phyloP scores from a whole-genome alignment of 2,888 invertebrate genomes.

The Pristionchus maxplancki region DNA sequence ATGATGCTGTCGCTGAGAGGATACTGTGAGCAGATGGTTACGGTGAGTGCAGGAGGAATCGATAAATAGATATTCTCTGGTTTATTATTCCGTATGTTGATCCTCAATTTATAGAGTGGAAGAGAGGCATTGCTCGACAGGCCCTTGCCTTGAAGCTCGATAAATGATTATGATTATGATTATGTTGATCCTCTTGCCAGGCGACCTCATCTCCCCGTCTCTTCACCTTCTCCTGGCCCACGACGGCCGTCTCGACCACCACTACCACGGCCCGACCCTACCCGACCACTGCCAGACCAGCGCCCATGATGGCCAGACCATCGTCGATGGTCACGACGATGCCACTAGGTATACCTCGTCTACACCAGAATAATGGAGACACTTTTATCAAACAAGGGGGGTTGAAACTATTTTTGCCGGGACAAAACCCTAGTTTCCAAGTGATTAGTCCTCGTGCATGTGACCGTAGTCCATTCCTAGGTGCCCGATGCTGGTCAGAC shows the following conservation, averaged over 20 bases:
- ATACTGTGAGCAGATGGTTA: constrained; percentile 59
- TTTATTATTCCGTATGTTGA: too few relatives aligned
- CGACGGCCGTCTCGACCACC: background rate
- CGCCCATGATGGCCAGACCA: background rate
- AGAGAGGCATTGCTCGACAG: too few relatives aligned
- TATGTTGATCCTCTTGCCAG: background rate
- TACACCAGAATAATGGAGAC: too few relatives aligned
- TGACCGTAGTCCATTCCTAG: background rate
- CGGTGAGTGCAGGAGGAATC: background rate
- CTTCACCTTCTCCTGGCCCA: constrained; percentile 28
- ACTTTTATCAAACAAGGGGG: too few relatives aligned
- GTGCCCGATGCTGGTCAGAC: constrained; percentile 35
- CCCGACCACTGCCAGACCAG: background rate
- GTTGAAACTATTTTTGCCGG: background rate
- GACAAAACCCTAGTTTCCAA: too few relatives aligned
- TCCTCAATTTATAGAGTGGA: too few relatives aligned
- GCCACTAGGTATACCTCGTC: background rate
- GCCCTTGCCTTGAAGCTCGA: too few relatives aligned
- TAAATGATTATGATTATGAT: too few relatives aligned
- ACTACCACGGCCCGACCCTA: background rate
- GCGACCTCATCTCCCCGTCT: constrained; percentile 11
- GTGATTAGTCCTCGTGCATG: too few relatives aligned
- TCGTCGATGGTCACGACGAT: background rate
- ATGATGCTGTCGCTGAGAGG: constrained; percentile 59
- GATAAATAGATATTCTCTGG: too few relatives aligned